Conservation (phyloP, 2,113 vertebrate genomes). For the Passer domesticus region DNA sequence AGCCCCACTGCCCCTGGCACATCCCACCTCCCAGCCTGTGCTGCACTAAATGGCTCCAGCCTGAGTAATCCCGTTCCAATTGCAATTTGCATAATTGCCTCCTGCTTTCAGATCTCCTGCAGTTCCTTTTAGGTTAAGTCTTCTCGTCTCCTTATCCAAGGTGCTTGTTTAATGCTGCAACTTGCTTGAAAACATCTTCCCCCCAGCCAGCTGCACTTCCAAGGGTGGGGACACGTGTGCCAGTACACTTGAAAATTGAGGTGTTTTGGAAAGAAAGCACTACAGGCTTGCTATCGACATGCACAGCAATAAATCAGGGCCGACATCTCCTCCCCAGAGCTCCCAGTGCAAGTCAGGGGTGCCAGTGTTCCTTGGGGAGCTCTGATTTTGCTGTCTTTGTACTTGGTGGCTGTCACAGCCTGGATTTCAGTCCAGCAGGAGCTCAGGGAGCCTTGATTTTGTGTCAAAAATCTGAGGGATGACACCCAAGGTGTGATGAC, state of each 20-base stretch:
- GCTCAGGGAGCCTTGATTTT: neutral
- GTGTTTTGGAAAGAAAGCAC: slow-evolving; percentile 3
- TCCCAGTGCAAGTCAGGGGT: neutral
- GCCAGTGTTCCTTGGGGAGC: neutral
- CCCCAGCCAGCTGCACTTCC: slow-evolving; percentile 16
- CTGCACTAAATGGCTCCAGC: slow-evolving; percentile 2
- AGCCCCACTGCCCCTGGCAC: slow-evolving; percentile 16
- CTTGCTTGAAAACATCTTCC: slow-evolving; percentile 6
- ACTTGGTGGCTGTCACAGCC: neutral
- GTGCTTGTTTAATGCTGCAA: slow-evolving; percentile 22
- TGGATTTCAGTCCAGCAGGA: neutral
- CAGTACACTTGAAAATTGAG: neutral
- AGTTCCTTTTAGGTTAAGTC: slow-evolving; percentile 52
- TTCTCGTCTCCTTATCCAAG: slow-evolving; percentile 14
- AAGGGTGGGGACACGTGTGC: slow-evolving; percentile 17
- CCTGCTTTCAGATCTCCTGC: slow-evolving; percentile 53
- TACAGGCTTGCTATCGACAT: neutral
- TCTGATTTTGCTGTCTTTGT: neutral
- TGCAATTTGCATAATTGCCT: slow-evolving; percentile 60
- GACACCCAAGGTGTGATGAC: neutral
- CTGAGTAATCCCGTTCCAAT: slow-evolving; percentile 55
- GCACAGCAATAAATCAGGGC: slow-evolving; percentile 17
- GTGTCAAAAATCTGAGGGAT: neutral
- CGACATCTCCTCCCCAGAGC: neutral
- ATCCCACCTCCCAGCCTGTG: neutral